These are phyloP conservation scores for Numenius arquata DNA, from an alignment of 2,113 vertebrate genomes.

Conservation along the genomic window DNA sequence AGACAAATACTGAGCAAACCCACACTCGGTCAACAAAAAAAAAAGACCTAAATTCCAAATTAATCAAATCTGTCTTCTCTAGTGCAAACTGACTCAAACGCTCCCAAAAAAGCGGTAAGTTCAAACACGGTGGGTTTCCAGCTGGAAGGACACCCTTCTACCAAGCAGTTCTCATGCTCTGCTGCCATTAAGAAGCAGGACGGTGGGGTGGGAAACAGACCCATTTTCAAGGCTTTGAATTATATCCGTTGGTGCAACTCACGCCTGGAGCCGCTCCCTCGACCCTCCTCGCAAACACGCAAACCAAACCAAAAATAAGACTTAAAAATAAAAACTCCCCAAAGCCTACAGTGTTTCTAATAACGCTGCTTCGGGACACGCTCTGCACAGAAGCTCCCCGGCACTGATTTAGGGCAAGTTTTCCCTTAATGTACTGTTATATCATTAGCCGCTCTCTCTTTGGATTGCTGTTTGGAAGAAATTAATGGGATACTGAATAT, in stretches of 20 bases:
- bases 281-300: not conserved
- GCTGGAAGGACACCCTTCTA: not conserved
- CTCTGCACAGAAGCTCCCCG: not conserved
- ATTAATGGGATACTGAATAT: slow-evolving; percentile 66
- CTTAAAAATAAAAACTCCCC: not conserved
- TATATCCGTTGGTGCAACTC: not conserved
- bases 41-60: not conserved
- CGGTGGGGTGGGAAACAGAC: not conserved
- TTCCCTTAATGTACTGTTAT: slow-evolving; percentile 21
- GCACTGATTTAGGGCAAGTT: slow-evolving; percentile 43
- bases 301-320: not conserved
- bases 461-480: slow-evolving; percentile 55
- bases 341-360: not conserved
- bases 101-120: not conserved
- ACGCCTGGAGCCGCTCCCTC: not conserved
- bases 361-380: not conserved
- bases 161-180: not conserved
- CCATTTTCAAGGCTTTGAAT: not conserved
- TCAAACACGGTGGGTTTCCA: not conserved
- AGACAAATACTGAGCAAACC: not conserved
- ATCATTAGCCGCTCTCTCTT: slow-evolving; percentile 57
- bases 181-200: not conserved
- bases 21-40: not conserved
- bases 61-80: not conserved
- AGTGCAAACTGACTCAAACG: rapidly evolving